Evolutionary conservation across 2,797 vertebrate genomes (phyloP), one percentile per base, ranked within the genome.

Genomic region (Molossus alvarezi): DNA sequence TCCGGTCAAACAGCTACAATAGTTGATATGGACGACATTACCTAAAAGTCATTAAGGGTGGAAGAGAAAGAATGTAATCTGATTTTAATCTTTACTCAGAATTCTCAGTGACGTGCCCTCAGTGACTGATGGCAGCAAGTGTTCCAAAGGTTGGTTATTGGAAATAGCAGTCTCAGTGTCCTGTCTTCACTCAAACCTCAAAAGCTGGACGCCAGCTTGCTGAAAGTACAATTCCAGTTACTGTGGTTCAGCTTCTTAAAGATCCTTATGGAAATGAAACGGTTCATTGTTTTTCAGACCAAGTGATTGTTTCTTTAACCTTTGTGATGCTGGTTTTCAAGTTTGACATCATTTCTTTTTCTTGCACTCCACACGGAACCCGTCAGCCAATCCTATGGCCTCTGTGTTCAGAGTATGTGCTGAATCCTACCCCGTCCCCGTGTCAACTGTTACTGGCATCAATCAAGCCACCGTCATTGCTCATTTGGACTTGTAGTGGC

Each of bases 11-110:
- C 84, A 65, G 64, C 67, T 91, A 20, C 23, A 62, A 0, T 51
- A 81, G 20, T 53, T 91, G 53, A 73, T 71, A 27, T 11, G 41
- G 82, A 89, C 75, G 87, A 95, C 76, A 86, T 94, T 95, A 80
- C 45, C 58, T 62, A 45, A 90, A 93, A 87, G 17, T 48, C 81
- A 94, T 62, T 58, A 77, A 87, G 80, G 82, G 67, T 20, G 80
- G 65, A 79, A 93, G 88, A 90, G 48, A 87, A 77, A 88, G 62
- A 85, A 87, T 84, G 33, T 53, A 51, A 90, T 92, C 55, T 88
- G 81, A 94, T 88, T 94, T 91, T 67, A 51, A 94, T 90, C 87
- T 95, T 71, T 95, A 90, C 79, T 86, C 41, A 67, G 41, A 87
- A 53, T 90, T 85, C 53, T 95, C 53, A 64, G 0, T 69, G 72